Percentiles rank a stretch among this genome's conserved stretches.
Evolutionary conservation across 1,140 invertebrate genomes (phyloP).

Genomic region (Aphis craccivora): DNA sequence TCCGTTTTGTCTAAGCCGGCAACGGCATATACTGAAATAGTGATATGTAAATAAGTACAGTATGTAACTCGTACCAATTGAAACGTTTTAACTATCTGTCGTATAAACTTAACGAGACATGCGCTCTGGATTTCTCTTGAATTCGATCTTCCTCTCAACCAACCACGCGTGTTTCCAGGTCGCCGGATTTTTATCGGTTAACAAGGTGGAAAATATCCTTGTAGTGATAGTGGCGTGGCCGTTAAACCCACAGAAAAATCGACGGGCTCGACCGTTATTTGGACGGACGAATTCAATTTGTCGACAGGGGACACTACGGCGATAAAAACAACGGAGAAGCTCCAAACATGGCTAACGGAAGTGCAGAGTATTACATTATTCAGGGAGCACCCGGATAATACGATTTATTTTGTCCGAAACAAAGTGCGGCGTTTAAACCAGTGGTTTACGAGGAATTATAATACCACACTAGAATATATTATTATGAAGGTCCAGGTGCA

Average conservation of each 20-base stretch:
- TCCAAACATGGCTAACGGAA: background rate
- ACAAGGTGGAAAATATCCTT: constrained; percentile 46
- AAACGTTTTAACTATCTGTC: background rate
- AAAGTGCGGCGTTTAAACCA: background rate
- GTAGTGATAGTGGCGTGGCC: background rate
- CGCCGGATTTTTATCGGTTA: constrained; percentile 21
- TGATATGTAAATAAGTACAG: background rate
- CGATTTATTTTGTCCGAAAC: background rate
- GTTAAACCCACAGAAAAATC: constrained; percentile 9
- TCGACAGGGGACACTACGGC: background rate
- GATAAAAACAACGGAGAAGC: background rate
- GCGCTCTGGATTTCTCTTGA: background rate
- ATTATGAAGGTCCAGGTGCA: background rate
- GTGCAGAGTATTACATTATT: background rate
- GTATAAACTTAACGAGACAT: constrained; percentile 9
- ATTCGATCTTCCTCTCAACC: background rate
- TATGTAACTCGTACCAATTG: background rate
- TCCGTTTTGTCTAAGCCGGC: background rate
- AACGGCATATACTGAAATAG: background rate
- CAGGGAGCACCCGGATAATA: background rate
- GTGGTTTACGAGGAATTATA: background rate
- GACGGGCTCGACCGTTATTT: background rate
- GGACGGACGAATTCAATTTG: constrained; percentile 15
- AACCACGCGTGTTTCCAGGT: background rate
- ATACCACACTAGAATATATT: background rate